Evolutionary conservation across 2,797 vertebrate genomes (phyloP), one percentile per base, ranked within the genome.

Genomic region (Syncerus caffer): DNA sequence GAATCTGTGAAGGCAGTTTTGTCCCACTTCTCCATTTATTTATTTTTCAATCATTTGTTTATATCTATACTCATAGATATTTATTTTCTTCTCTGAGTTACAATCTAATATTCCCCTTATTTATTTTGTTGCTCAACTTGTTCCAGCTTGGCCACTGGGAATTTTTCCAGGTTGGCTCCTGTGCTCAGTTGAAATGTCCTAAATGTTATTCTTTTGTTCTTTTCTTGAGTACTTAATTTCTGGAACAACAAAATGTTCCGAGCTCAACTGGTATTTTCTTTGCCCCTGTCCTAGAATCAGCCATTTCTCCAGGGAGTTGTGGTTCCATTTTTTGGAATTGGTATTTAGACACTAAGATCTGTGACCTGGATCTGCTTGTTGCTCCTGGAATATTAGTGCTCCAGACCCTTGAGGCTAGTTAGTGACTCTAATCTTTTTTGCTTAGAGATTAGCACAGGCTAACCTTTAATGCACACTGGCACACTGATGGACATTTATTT

Each of bases 31-130:
- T 45, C 11, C 78, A 67, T n/a, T 84, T 93, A 92, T 94, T 94
- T 96, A 71, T 90, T 93, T 96, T 92, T 78, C 31, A 45, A 7
- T 82, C 4, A 17, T 58, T 62, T 95, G 47, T 94, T 93, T 86
- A 86, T 71, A 14, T 89, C 50, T 23, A 38, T n/a, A 60, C 80
- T 82, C 25, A 5, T 13, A 17, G 62, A 23, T 85, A 88, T 95
- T 93, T 89, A 50, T 93, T 91, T 95, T 78, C 87, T 55, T 95
- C 45, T 58, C 92, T 60, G 92, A 53, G 29, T 90, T 47, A 25
- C 14, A 31, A 25, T 31, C 21, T 19, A 53, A 79, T 29, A 50
- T 31, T 94, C 27, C 57, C 21, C 57, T 62, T 45, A 25, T 93
- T 93, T 90, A 27, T 85, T 86, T 78, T 86, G 15, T 95, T 90